A percentile compares a stretch with the other conserved stretches of the same genome.
Conservation (phyloP, 2,888 invertebrate genomes). For the Mesorhabditis spiculigera region DNA sequence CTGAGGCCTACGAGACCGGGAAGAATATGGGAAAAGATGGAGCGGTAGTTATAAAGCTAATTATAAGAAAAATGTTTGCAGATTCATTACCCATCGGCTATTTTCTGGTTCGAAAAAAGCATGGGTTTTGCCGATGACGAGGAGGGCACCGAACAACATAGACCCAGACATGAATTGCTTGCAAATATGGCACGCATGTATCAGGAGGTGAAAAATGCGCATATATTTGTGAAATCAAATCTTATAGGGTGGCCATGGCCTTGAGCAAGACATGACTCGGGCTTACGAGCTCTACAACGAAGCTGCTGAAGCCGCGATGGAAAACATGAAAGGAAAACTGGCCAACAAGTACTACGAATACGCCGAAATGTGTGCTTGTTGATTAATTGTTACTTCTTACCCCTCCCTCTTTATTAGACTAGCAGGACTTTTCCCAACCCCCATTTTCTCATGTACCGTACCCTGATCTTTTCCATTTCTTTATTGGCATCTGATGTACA, state of each 20-base stretch:
- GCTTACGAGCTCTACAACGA: slow-evolving; percentile 64
- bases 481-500: too few species aligned
- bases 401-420: too few species aligned
- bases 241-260: slow-evolving; percentile 60
- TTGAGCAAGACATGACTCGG: slow-evolving; percentile 60
- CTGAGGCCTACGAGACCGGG: slow-evolving; percentile 64
- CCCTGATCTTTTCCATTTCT: too few species aligned
- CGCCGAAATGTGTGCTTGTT: slow-evolving; percentile 41
- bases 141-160: slow-evolving; percentile 28
- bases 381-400: slow-evolving; percentile 8
- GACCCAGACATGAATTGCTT: slow-evolving; percentile 59
- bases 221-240: not conserved
- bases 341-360: slow-evolving; percentile 61
- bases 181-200: slow-evolving; percentile 64
- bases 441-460: too few species aligned
- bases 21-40: slow-evolving; percentile 24
- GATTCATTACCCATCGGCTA: slow-evolving; percentile 27
- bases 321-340: slow-evolving; percentile 65
- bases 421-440: too few species aligned
- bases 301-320: slow-evolving; percentile 66
- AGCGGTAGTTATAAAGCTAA: slow-evolving; percentile 15
- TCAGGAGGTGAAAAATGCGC: slow-evolving; percentile 55
- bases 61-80: not conserved
- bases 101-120: slow-evolving; percentile 40
- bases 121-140: slow-evolving; percentile 51